These are phyloP conservation scores for Strix uralensis DNA, from an alignment of 2,113 vertebrate genomes.

Conservation along the genomic window DNA sequence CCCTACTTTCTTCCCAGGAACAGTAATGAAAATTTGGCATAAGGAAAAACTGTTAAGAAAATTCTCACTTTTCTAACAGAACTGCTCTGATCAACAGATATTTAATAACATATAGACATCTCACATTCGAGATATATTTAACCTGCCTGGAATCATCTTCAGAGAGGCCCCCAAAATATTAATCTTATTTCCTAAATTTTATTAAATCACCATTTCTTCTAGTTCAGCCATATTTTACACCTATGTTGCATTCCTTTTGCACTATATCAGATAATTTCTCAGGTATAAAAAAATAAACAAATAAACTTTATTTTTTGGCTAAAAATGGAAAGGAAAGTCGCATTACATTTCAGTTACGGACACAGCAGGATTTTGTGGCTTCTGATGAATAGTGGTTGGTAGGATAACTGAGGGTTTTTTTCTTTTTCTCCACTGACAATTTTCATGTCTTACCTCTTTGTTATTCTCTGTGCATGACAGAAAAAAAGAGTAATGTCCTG, in stretches of 20 bases:
- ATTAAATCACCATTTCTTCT: background rate
- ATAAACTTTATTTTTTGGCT: background rate
- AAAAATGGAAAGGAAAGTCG: background rate
- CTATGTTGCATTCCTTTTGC: background rate
- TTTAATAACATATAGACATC: background rate
- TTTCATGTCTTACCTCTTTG: background rate
- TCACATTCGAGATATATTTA: background rate
- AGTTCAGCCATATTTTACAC: background rate
- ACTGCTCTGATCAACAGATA: background rate
- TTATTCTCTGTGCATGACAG: background rate
- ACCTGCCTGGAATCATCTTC: background rate
- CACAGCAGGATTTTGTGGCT: background rate
- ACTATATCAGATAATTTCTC: background rate
- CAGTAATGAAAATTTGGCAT: background rate
- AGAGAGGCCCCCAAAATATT: background rate
- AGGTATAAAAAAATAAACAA: background rate
- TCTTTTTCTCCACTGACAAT: background rate
- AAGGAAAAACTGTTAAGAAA: background rate
- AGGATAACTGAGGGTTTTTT: background rate
- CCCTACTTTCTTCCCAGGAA: background rate
- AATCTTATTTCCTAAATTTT: background rate
- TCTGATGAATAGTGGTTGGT: background rate
- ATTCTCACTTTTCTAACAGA: background rate
- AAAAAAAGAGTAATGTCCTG: background rate
- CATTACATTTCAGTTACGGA: background rate